Conservation (phyloP, 2,797 vertebrate species). For the Nannoperca australis region DNA sequence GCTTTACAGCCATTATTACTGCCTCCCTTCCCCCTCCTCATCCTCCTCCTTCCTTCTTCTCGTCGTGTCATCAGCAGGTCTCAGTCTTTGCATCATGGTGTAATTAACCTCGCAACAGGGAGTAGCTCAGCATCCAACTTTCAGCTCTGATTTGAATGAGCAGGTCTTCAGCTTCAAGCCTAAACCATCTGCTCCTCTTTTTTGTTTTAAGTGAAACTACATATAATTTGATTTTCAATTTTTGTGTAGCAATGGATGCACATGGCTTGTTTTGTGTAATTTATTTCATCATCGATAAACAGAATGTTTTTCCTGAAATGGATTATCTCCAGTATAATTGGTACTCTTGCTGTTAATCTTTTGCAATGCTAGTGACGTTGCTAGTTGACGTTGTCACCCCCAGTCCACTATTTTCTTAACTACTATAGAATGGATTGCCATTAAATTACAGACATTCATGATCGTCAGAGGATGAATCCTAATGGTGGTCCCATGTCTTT, state of each 20-base stretch:
- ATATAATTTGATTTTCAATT: conserved; percentile 32
- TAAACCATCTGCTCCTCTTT: conserved; percentile 68
- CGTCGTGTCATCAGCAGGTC: conserved; percentile 68
- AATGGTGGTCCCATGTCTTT: neutral
- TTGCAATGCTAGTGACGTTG: neutral
- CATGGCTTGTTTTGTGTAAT: conserved; percentile 15
- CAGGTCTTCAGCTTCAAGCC: conserved; percentile 36
- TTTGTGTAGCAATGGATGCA: neutral
- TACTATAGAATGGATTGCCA: neutral
- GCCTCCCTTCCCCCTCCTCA: conserved; percentile 52
- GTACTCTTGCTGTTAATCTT: neutral
- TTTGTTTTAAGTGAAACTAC: conserved; percentile 13
- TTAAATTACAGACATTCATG: neutral
- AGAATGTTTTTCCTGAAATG: neutral
- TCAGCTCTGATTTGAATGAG: conserved; percentile 60
- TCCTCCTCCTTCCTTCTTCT: conserved; percentile 25
- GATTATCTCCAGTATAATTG: neutral
- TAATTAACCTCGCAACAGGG: conserved; percentile 81
- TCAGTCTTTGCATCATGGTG: conserved; percentile 71
- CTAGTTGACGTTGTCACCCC: too few relatives aligned
- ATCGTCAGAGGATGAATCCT: neutral
- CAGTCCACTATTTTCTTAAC: neutral
- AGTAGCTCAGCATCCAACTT: conserved; percentile 61
- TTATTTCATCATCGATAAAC: conserved; percentile 4
- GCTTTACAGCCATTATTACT: conserved; percentile 80